Evolutionary conservation across 2,113 vertebrate species (phyloP), one percentile per base, ranked within the genome.

Genomic region (Tonatia bakeri): DNA sequence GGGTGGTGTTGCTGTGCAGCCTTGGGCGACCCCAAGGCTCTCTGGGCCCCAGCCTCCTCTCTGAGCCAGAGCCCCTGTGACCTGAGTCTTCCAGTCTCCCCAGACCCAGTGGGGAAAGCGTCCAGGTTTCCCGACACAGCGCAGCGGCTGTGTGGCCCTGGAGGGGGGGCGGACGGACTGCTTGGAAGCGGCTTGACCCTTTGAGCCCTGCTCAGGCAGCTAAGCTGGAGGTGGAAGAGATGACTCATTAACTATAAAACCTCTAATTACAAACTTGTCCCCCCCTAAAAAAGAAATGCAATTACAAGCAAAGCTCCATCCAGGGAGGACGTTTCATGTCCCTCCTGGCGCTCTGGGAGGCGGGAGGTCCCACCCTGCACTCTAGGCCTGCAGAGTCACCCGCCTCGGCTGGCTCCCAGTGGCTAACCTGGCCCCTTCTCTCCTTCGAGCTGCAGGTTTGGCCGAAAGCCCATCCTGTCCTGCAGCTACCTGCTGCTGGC

Each of bases 401-500:
- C 8, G 7, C 31, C 87, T 84, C 80, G 83, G 92, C 94, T 67
- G 50, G 16, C 22, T 22, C 28, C 11, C 33, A 0, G 10, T 8
- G 45, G 8, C 79, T 93, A 40, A 95, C 54, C 26, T 0, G 1
- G 50, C 50, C 54, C 84, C 61, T 67, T 67, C n/a, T 93, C 77
- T 84, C 83, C 59, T 67, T 20, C 3, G 84, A 70, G 86, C 87
- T n/a, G 2, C 94, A 99, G 99, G 97, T 99, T 98, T 96, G 99
- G 99, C 2, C 98, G 99, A 4, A 99, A 98, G 50, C 96, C 98
- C 75, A 98, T 99, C 67, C 97, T 99, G 85, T 92, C 98, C 4
- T 64, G 98, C 28, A 98, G 98, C 69, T 91, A 99, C 97, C 96
- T 99, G 61, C 67, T 99, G 93, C 97, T 99, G 98, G 99, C 98